Percentiles rank a stretch among this genome's conserved stretches.
Conservation (phyloP, 2,797 vertebrate species). For the Chrosomus eos region DNA sequence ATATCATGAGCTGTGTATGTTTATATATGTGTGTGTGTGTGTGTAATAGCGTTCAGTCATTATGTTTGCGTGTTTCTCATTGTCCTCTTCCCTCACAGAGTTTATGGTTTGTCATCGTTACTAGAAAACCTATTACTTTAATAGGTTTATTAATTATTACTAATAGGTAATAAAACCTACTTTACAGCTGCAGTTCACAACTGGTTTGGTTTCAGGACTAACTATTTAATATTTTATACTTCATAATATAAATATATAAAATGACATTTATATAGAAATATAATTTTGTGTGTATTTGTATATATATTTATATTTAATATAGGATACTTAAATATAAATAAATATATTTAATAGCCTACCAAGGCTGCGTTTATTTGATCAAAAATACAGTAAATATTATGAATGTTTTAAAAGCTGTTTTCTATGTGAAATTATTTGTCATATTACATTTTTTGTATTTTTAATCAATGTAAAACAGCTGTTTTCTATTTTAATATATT, state of each 20-base stretch:
- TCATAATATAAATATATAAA: no score
- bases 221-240: not conserved
- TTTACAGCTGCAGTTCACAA: not conserved
- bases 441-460: no score
- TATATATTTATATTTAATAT: no score
- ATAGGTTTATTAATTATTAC: no score
- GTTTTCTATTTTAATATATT: no score
- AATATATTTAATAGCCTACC: no score
- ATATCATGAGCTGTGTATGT: not conserved
- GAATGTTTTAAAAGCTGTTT: not conserved
- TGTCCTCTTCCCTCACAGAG: not conserved
- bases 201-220: not conserved
- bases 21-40: not conserved
- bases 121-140: not conserved
- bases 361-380: not conserved
- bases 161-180: no score
- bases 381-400: not conserved
- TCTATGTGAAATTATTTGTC: no score
- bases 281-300: no score
- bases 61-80: constrained; percentile 51
- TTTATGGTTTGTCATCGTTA: not conserved
- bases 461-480: no score
- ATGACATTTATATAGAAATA: no score
- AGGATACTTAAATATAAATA: no score
- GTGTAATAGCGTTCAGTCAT: not conserved